A percentile compares a stretch with the other conserved stretches of the same genome.
phyloP scores from a whole-genome alignment of 2,113 vertebrate species.

The Corythornis cristatus region DNA sequence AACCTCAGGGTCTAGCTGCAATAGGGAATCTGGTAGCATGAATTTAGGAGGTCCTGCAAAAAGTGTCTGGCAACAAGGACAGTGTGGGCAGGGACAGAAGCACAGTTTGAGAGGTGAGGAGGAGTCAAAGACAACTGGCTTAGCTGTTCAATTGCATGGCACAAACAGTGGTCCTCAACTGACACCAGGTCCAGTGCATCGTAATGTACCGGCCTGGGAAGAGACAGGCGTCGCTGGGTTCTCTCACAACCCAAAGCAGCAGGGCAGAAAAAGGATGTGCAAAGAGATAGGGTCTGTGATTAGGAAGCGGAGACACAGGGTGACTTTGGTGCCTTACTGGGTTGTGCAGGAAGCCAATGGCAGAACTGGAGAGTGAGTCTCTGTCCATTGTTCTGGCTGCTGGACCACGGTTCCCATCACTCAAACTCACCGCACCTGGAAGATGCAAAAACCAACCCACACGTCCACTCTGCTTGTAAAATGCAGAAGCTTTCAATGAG shows the following conservation, averaged over 20 bases:
- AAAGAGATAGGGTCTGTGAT: neutral
- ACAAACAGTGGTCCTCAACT: fast-evolving
- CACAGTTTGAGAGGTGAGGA: neutral
- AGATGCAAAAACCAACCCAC: neutral
- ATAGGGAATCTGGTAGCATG: neutral
- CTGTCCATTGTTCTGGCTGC: neutral
- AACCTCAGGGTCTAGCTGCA: neutral
- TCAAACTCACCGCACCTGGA: fast-evolving
- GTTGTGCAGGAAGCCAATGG: neutral
- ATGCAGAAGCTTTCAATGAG: neutral
- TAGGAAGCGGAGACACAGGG: neutral
- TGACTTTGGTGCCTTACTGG: fast-evolving
- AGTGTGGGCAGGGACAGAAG: neutral
- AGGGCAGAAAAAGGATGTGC: neutral
- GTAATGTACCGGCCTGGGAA: neutral
- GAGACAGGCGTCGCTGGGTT: neutral
- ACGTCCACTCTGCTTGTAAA: neutral
- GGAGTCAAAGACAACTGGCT: neutral
- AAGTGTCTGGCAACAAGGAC: neutral
- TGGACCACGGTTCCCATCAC: neutral
- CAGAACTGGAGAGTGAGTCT: neutral
- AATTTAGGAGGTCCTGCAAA: neutral
- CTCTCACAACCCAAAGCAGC: neutral
- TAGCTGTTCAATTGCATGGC: neutral
- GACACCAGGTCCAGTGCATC: fast-evolving